Percentiles rank a stretch among this genome's conserved stretches.
Conservation (phyloP, 1,140 invertebrate species). For the Euwallacea similis region DNA sequence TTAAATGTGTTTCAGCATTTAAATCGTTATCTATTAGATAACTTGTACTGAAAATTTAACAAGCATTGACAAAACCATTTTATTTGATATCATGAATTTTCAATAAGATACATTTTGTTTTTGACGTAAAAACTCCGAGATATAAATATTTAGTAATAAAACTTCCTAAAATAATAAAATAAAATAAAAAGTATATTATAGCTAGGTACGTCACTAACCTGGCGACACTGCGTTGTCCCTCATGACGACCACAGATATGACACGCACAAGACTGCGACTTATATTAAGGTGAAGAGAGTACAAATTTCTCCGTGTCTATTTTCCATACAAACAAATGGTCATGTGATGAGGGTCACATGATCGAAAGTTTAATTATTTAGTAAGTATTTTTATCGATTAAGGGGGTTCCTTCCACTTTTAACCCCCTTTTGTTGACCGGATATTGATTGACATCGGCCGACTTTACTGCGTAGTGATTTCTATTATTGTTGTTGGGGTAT, state of each 20-base stretch:
- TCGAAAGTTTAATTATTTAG: constrained; percentile 48
- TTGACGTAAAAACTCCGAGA: no score
- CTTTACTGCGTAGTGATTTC: constrained; percentile 22
- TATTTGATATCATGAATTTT: no score
- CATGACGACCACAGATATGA: constrained; percentile 14
- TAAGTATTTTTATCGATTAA: constrained; percentile 41
- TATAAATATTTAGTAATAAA: no score
- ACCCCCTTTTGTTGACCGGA: constrained; percentile 27
- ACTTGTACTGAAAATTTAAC: no score
- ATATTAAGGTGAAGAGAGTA: constrained; percentile 21
- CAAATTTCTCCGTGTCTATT: constrained; percentile 28
- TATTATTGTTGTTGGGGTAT: no score
- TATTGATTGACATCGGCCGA: constrained; percentile 17
- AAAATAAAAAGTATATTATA: no score
- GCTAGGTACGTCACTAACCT: not conserved
- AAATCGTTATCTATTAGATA: no score
- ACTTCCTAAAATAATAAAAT: no score
- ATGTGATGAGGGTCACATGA: constrained; percentile 47
- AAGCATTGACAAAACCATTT: no score
- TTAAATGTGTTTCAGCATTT: no score
- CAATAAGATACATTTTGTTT: no score
- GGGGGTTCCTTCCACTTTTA: constrained; percentile 16
- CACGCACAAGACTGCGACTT: constrained; percentile 6
- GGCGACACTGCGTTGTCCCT: not conserved
- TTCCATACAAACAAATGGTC: constrained; percentile 41